Evolutionary conservation across 2,797 vertebrate genomes (phyloP).

Genomic region (Zonotrichia albicollis): DNA sequence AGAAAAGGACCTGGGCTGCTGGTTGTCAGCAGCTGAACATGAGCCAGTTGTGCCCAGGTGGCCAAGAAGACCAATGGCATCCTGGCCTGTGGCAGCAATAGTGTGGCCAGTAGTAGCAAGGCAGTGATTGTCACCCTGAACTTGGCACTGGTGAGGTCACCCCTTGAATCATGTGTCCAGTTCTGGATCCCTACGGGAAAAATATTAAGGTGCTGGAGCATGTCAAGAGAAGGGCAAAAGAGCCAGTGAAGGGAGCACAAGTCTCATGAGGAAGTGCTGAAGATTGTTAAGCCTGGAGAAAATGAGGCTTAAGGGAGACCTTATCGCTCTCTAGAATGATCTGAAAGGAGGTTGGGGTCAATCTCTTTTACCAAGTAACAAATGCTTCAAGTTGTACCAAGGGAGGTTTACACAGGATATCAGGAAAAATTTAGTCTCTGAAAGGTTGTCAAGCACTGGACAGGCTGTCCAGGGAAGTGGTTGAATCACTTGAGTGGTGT

Average conservation of each 20-base stretch:
- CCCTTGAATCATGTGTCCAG: background rate
- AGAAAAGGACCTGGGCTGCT: background rate
- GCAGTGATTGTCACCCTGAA: background rate
- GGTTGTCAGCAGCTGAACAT: background rate
- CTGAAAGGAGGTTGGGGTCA: background rate
- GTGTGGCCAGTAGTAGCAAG: background rate
- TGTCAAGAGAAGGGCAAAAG: background rate
- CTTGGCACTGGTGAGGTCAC: background rate
- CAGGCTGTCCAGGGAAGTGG: background rate
- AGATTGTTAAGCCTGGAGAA: background rate
- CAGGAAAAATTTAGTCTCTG: background rate
- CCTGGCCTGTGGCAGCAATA: background rate
- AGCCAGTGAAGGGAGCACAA: background rate
- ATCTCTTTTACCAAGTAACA: background rate
- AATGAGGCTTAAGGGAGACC: background rate
- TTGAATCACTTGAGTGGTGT: background rate
- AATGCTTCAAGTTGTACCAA: background rate
- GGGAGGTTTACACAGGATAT: background rate
- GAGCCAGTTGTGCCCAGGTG: background rate
- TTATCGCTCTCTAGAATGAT: rapidly evolving
- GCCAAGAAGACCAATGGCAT: background rate
- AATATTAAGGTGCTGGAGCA: background rate
- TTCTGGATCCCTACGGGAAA: background rate
- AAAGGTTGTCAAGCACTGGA: background rate
- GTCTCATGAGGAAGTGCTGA: background rate